Conservation (phyloP, 2,797 vertebrate species). For the Pagetopsis macropterus region DNA sequence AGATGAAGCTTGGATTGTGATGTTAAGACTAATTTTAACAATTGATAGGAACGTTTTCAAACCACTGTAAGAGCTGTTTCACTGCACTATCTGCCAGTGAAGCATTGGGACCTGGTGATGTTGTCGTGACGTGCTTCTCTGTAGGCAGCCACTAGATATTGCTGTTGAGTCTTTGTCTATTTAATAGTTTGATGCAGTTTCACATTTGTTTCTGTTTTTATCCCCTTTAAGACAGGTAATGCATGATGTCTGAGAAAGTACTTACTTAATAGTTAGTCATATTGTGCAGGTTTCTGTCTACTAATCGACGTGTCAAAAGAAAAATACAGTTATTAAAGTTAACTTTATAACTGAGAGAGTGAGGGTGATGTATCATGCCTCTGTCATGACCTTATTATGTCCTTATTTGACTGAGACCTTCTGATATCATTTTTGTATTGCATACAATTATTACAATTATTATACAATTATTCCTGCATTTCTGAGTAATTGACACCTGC, state of each 20-base stretch:
- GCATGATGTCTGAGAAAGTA: neutral
- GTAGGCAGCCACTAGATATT: constrained; percentile 76
- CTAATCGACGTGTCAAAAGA: neutral
- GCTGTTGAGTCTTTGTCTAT: constrained; percentile 72
- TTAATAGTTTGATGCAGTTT: constrained; percentile 32
- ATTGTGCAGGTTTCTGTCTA: neutral
- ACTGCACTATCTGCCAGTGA: neutral
- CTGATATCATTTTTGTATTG: neutral
- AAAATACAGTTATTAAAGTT: neutral
- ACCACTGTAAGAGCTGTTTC: neutral
- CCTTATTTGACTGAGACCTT: neutral
- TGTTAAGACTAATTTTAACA: constrained; percentile 3
- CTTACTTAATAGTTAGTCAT: neutral
- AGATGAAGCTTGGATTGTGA: constrained; percentile 9
- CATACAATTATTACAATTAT: too few relatives aligned
- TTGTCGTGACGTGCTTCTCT: constrained; percentile 49
- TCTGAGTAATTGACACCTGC: neutral
- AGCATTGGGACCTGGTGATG: neutral
- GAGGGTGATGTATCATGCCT: neutral
- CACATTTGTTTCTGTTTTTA: neutral
- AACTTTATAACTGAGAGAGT: neutral
- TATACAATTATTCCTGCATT: neutral
- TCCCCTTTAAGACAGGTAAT: neutral
- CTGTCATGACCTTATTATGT: neutral
- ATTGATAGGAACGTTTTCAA: neutral